Evolutionary conservation across 2,797 vertebrate species (phyloP).

Genomic region (Notamacropus eugenii): DNA sequence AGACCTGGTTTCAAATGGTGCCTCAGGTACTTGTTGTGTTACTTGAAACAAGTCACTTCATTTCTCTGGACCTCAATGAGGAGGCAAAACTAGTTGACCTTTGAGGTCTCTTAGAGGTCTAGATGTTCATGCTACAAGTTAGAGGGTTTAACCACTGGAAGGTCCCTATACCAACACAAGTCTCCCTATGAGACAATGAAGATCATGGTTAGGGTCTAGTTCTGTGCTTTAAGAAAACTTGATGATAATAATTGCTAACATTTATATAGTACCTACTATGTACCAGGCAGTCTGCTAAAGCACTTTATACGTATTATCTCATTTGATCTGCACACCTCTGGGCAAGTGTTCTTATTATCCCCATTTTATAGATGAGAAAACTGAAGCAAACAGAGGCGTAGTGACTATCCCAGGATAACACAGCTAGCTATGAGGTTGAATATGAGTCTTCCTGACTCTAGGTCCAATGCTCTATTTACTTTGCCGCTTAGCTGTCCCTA

Average conservation of each 20-base stretch:
- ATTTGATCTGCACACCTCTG: not conserved
- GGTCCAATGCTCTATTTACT: not conserved
- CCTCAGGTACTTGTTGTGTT: not conserved
- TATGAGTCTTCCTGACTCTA: not conserved
- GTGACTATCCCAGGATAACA: not conserved
- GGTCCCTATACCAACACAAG: no score
- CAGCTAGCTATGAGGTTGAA: not conserved
- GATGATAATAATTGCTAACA: not conserved
- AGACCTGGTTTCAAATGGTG: not conserved
- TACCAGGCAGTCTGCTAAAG: not conserved
- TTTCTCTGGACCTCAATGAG: not conserved
- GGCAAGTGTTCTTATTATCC: not conserved
- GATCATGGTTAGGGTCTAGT: not conserved
- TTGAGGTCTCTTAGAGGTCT: not conserved
- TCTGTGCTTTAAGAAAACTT: not conserved
- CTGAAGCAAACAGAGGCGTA: not conserved
- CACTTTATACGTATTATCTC: not conserved
- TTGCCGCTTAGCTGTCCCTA: not conserved
- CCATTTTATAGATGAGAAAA: not conserved
- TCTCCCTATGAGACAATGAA: not conserved
- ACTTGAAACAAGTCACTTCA: not conserved
- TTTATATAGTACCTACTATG: not conserved
- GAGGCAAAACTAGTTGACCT: not conserved
- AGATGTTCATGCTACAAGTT: not conserved
- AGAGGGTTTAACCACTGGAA: not conserved